A percentile compares a stretch with the other conserved stretches of the same genome.
Conservation (phyloP, 2,888 invertebrate genomes). For the Agapostemon virescens region DNA sequence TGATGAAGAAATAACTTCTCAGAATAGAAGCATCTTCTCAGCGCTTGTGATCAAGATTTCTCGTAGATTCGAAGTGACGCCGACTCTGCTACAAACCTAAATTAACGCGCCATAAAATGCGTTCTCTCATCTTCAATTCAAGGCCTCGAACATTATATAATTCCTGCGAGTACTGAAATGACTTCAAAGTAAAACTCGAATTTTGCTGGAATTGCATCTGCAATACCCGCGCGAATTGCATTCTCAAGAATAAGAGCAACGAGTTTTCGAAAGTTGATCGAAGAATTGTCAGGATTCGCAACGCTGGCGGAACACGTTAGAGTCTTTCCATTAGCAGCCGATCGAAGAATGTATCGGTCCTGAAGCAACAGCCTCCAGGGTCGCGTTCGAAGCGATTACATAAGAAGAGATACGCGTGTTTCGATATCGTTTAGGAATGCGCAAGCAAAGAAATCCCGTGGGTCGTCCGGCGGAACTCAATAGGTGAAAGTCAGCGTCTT, state of each 20-base stretch:
- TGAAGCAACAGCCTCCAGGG: neutral
- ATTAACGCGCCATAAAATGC: neutral
- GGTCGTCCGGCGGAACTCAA: slow-evolving; percentile 38
- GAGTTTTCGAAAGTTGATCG: neutral
- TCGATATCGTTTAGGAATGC: slow-evolving; percentile 47
- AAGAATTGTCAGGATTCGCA: neutral
- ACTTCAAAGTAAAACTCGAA: too few species aligned
- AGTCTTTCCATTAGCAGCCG: neutral
- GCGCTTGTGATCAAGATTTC: too few species aligned
- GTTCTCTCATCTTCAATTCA: neutral
- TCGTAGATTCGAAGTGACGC: too few species aligned
- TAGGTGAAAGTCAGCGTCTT: slow-evolving; percentile 65
- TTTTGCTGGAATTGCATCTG: too few species aligned
- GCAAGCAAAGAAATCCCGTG: slow-evolving; percentile 34
- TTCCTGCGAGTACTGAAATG: too few species aligned
- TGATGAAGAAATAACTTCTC: too few species aligned
- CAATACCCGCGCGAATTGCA: too few species aligned
- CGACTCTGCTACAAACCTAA: too few species aligned
- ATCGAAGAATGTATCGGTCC: slow-evolving; percentile 3
- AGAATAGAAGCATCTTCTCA: too few species aligned
- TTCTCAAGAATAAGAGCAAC: neutral
- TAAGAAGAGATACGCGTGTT: slow-evolving; percentile 25
- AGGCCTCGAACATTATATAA: too few species aligned
- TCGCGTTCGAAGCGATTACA: slow-evolving; percentile 27
- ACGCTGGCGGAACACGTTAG: neutral